These are phyloP conservation scores for Osmerus eperlanus DNA, from an alignment of 2,113 vertebrate species.

Conservation along the genomic window DNA sequence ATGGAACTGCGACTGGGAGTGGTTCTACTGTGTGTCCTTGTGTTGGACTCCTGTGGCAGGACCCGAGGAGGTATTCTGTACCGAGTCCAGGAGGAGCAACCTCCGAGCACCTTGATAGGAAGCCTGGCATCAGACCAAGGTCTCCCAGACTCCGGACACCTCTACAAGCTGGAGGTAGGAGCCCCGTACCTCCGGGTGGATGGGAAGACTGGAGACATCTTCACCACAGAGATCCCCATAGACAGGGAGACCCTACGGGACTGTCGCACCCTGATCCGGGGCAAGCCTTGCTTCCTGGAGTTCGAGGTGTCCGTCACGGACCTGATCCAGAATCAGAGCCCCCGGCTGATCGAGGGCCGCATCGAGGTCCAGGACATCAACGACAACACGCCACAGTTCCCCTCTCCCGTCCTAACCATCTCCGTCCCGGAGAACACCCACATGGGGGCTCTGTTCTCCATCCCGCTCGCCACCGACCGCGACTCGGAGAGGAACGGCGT, in stretches of 20 bases:
- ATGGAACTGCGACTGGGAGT: constrained; percentile 66
- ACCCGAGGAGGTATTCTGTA: constrained; percentile 76
- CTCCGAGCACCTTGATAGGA: constrained; percentile 93
- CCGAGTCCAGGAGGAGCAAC: constrained; percentile 91
- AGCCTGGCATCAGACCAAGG: constrained; percentile 93
- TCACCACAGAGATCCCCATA: constrained; percentile 93
- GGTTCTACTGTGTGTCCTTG: constrained; percentile 64
- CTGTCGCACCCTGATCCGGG: constrained; percentile 81
- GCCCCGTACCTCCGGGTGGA: constrained; percentile 93
- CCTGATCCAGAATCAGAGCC: constrained; percentile 83
- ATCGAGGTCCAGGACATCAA: constrained; percentile 97
- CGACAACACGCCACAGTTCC: constrained; percentile 97
- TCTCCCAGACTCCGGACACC: constrained; percentile 88
- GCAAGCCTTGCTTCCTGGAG: constrained; percentile 89
- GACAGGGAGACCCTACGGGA: constrained; percentile 91
- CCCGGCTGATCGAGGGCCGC: constrained; percentile 90
- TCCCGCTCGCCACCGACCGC: constrained; percentile 89
- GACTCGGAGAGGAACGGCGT: constrained; percentile 90
- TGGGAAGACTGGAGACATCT: constrained; percentile 96
- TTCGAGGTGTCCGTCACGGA: constrained; percentile 97
- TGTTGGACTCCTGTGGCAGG: constrained; percentile 55
- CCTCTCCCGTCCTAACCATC: constrained; percentile 88
- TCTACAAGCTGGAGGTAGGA: constrained; percentile 96
- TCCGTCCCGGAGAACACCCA: constrained; percentile 95
- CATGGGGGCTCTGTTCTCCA: constrained; percentile 86